Evolutionary conservation across 2,888 invertebrate species (phyloP), one percentile per base, ranked within the genome.

Genomic region (Cheilosia pagana): DNA sequence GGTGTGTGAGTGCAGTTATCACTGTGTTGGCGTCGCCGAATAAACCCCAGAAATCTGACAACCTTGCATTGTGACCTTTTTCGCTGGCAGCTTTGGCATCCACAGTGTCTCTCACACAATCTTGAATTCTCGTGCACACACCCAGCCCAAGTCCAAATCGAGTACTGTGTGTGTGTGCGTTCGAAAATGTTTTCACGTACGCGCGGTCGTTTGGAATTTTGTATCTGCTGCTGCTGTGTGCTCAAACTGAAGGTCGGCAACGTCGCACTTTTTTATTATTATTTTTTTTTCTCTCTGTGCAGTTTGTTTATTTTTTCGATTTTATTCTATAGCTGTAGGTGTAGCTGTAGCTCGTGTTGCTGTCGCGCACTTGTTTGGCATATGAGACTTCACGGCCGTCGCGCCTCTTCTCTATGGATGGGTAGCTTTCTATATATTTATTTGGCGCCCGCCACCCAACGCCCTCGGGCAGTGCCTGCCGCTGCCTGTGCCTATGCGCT

Each of bases 11-110:
- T n/a, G n/a, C n/a, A n/a, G n/a, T n/a, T n/a, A 43, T 16, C 31
- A 10, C 14, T 31, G 43, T 25, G 23, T 62, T 12, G 0, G n/a
- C 23, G 50, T 60, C 57, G 8, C 19, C 41, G 16, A 28, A 25
- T 5, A 19, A 35, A 35, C 28, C 21, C 55, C 0, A 21, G 59
- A 85, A 79, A 67, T 35, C n/a, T 31, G 85, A 71, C 85, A 85
- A 85, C 79, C 19, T 43, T 23, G 85, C 71, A 16, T n/a, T 5
- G 41, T 85, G 85, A 85, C 85, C 85, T 85, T 85, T 81, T 75
- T 70, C 28, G 35, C 23, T 59, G 28, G 10, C 3, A 12, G 35
- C 35, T 35, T 35, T 16, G 16, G 57, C 14, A 50, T 53, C 71
- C 70, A 53, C 41, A 19, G 41, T 35, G 12, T 35, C 63, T 31